A percentile compares a stretch with the other conserved stretches of the same genome.
Conservation (phyloP, 2,113 vertebrate genomes). For the Pelvicachromis taeniatus region DNA sequence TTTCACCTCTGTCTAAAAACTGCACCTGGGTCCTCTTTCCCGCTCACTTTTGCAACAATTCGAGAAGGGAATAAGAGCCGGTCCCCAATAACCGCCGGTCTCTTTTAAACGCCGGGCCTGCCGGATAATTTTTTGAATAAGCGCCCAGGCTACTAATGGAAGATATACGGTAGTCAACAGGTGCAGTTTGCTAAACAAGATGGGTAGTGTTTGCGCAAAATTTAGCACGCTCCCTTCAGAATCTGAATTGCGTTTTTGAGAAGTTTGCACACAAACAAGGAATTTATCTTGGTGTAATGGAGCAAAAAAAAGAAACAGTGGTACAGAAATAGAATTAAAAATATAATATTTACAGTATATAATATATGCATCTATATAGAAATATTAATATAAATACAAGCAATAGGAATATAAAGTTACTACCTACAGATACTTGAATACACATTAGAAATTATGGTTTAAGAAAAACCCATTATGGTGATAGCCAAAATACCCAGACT, state of each 20-base stretch:
- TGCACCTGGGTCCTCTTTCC: too few species aligned
- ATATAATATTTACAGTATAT: background rate
- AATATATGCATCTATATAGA: background rate
- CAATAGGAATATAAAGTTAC: background rate
- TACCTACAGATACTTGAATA: background rate
- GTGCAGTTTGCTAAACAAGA: background rate
- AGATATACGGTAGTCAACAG: background rate
- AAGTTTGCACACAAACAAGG: background rate
- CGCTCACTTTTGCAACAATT: too few species aligned
- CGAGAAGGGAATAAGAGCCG: too few species aligned
- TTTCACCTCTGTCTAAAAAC: too few species aligned
- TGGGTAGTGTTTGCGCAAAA: background rate
- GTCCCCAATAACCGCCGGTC: too few species aligned
- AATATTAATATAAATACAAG: background rate
- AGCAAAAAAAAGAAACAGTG: background rate
- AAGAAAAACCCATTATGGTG: rapidly evolving
- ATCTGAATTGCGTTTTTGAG: background rate
- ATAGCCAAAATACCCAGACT: background rate
- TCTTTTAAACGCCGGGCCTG: too few species aligned
- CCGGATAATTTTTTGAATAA: too few species aligned
- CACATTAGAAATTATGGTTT: background rate
- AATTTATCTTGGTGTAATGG: background rate
- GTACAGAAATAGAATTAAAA: background rate
- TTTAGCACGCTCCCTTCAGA: background rate
- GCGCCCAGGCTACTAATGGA: too few species aligned